Percentiles rank a stretch among this genome's conserved stretches.
Evolutionary conservation across 2,888 invertebrate genomes (phyloP).

Genomic region (Notodonta ziczac): DNA sequence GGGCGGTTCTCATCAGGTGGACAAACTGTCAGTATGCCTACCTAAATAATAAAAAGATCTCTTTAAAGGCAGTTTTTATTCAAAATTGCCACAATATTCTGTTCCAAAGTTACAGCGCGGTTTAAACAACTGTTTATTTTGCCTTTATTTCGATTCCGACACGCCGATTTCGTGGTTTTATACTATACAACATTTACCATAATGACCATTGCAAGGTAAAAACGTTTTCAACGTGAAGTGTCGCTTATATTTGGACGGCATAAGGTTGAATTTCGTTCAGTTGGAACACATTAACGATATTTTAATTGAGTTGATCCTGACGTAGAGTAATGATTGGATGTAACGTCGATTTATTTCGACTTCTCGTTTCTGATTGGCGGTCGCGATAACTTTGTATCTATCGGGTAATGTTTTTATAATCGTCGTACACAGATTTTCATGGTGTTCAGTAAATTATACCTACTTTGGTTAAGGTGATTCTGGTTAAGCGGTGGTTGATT

Average conservation of each 20-base stretch:
- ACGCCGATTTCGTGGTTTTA: conserved; percentile 83
- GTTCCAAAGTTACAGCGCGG: conserved; percentile 50
- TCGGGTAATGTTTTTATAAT: conserved; percentile 81
- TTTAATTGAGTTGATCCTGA: conserved; percentile 84
- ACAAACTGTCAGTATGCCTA: no score
- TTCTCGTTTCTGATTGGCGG: conserved; percentile 84
- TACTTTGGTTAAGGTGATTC: conserved; percentile 18
- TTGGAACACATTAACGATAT: conserved; percentile 78
- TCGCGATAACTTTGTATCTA: conserved; percentile 80
- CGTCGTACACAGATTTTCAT: conserved; percentile 61
- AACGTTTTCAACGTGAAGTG: conserved; percentile 46
- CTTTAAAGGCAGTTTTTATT: conserved; percentile 52
- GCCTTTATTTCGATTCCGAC: conserved; percentile 81
- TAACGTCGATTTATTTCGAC: conserved; percentile 83
- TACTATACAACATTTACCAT: conserved; percentile 80
- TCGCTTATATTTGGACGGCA: conserved; percentile 42
- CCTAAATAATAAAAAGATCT: no score
- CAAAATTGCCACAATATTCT: conserved; percentile 67
- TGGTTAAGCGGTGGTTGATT: conserved; percentile 5
- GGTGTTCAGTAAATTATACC: conserved; percentile 45
- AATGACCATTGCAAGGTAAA: conserved; percentile 80
- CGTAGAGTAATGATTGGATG: conserved; percentile 84
- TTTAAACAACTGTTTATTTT: conserved; percentile 79
- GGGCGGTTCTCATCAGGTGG: no score
- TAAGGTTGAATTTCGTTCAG: conserved; percentile 65